A percentile compares a stretch with the other conserved stretches of the same genome.
Conservation (phyloP, 1,140 invertebrate genomes). For the Chymomyza costata region DNA sequence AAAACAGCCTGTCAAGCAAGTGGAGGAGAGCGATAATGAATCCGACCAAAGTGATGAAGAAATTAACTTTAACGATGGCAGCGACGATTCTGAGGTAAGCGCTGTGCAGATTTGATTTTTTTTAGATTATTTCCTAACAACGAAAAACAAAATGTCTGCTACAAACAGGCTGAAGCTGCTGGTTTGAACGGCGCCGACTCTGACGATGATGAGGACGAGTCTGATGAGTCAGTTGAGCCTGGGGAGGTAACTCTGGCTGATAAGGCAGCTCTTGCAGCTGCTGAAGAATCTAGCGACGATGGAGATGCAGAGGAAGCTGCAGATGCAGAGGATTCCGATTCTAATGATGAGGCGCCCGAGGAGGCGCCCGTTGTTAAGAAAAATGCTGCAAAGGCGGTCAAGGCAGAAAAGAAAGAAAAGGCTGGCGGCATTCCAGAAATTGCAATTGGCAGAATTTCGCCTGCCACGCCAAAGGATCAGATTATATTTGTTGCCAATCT, state of each 20-base stretch:
- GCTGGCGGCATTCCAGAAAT: conserved; percentile 50
- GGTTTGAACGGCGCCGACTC: conserved; percentile 30
- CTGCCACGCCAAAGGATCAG: conserved; percentile 22
- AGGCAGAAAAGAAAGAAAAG: neutral
- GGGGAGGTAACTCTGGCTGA: conserved; percentile 6
- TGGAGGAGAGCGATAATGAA: conserved; percentile 37
- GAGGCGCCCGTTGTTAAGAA: conserved; percentile 36
- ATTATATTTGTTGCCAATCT: conserved; percentile 30
- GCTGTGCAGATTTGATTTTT: too few species aligned
- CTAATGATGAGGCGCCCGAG: conserved; percentile 26
- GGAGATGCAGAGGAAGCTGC: conserved; percentile 78
- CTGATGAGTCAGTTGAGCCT: conserved; percentile 21
- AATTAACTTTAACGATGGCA: conserved; percentile 25
- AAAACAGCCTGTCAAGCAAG: conserved; percentile 30
- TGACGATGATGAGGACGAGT: conserved; percentile 39
- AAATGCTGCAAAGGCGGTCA: neutral
- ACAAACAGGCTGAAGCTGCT: conserved; percentile 22
- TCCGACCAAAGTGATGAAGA: conserved; percentile 36
- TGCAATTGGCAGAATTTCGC: conserved; percentile 22
- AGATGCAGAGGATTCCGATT: conserved; percentile 14
- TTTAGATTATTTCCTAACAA: too few species aligned
- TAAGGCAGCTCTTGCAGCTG: conserved; percentile 11
- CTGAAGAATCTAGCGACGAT: conserved; percentile 68
- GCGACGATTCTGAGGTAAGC: conserved; percentile 44
- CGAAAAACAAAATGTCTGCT: too few species aligned